Base-by-base conservation (phyloP, 2,113 vertebrate genomes). In the Gobius niger region DNA sequence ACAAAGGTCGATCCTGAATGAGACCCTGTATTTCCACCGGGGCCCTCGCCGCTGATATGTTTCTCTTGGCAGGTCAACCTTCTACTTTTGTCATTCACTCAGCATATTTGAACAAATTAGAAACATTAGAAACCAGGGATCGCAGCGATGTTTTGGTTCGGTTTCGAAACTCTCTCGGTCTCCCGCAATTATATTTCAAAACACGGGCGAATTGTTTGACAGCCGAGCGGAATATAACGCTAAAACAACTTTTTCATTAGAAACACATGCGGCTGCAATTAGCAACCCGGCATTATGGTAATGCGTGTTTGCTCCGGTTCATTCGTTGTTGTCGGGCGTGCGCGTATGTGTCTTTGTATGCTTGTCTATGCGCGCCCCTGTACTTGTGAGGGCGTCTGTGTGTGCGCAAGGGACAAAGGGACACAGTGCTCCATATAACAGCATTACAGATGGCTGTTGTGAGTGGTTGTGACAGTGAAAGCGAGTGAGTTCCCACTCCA, bases 251-350 rank as follows among this genome's bases (percentile, higher is more conserved):
- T 90, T 91, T 90, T 93, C 90, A 94, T 90, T 88, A 85, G 88
- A 94, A 95, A 93, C 92, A 93, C 83, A 93, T 83, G 90, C 90
- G 85, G 82, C 85, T 54, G 72, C 87, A 93, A 94, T 93, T 91
- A 94, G 87, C 10, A 87, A 79, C 76, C 81, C 60, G 67, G 80
- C 82, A 85, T 92, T 91, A 93, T 91, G 89, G 79, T 88, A 88
- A 88, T 91, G 85, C 73, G 72, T 90, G 82, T 78, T 85, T 76
- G 82, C 62, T 67, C 74, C 75, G 87, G 80, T 81, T 87, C 87
- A 89, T 83, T 90, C 81, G 81, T 77, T 11, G 6, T 81, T 46
- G 83, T 90, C 9, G 14, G 11, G 54, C 63, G 16, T 46, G 73
- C 46, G 71, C 40, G 16, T 9, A 47, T 40, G 63, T 42, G 54